Base-by-base conservation (phyloP, 2,797 vertebrate species). In the Harpagifer antarcticus region DNA sequence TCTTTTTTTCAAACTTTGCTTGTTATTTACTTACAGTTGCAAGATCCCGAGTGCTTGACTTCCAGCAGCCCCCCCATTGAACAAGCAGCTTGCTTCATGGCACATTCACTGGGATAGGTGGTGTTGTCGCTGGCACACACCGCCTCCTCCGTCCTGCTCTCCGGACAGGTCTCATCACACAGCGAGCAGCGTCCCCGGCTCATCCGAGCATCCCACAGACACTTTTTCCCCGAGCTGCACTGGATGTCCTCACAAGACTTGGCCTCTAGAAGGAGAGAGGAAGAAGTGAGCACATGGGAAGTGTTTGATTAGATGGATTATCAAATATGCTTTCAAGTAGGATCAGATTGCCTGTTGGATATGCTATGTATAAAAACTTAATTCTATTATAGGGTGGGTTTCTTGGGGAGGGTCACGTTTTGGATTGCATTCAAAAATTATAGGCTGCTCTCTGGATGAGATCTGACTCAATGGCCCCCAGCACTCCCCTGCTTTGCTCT, bases 191-290 rank as follows among this genome's bases (percentile, higher is more conserved):
- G 97, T 68, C 98, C 98, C 86, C 97, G 95, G 88, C 97, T 96
- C 94, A 97, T 95, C 83, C 96, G 96, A 73, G 94, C 95, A 82
- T 99, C 97, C 98, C 98, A 99, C 77, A 99, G 94, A 88, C 98
- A 99, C 83, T 96, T 99, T 90, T 99, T 99, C 71, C 97, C 97
- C 1, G 86, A 68, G 40, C 95, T 95, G 94, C 98, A 99, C 55
- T 97, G 96, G 93, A 99, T 99, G 89, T 99, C 98, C 92, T 98
- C 96, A 89, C 98, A 99, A 58, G 98, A 98, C 94, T 99, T 99
- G 89, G 98, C 98, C 94, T 99, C 98, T 99, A 91, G 81, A 92
- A 92, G 66, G 82, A 86, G 14, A 83, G 49, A 60, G 44, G 55
- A 76, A 47, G 52, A 68, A 81, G 73, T 73, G 62, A 79, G 44